Conservation (phyloP, 2,113 vertebrate species). For the Crypturellus undulatus region DNA sequence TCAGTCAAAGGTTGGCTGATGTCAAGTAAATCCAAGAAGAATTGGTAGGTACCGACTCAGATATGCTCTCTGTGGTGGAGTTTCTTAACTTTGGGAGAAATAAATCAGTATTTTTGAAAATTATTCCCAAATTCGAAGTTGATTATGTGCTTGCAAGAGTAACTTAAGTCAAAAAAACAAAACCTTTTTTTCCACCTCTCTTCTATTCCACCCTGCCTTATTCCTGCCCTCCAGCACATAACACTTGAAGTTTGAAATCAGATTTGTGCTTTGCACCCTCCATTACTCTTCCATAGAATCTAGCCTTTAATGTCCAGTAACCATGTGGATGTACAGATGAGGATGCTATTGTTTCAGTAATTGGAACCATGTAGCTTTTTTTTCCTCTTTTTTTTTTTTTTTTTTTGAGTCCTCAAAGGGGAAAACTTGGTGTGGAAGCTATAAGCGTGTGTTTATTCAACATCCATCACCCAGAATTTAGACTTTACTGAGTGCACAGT, state of each 20-base stretch:
- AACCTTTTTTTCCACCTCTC: background rate
- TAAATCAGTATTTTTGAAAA: background rate
- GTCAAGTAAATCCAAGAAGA: background rate
- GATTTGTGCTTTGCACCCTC: background rate
- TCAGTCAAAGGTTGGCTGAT: background rate
- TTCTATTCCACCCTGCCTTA: background rate
- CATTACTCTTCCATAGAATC: background rate
- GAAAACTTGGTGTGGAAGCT: background rate
- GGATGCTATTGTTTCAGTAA: background rate
- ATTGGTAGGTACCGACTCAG: background rate
- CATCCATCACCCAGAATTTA: background rate
- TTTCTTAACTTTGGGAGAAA: background rate
- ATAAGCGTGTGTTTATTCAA: background rate
- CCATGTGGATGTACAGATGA: background rate
- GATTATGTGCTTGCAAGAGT: background rate
- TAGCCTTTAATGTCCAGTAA: background rate
- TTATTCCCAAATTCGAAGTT: background rate
- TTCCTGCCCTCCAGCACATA: background rate
- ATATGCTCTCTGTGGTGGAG: background rate
- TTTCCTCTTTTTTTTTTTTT: background rate
- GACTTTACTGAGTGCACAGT: background rate
- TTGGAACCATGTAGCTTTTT: background rate
- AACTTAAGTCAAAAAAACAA: accelerated
- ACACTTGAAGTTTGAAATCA: background rate
- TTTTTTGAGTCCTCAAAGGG: constrained; percentile 8